Percentiles rank a stretch among this genome's conserved stretches.
Evolutionary conservation across 2,113 vertebrate genomes (phyloP).

Genomic region (Elephantulus edwardii): DNA sequence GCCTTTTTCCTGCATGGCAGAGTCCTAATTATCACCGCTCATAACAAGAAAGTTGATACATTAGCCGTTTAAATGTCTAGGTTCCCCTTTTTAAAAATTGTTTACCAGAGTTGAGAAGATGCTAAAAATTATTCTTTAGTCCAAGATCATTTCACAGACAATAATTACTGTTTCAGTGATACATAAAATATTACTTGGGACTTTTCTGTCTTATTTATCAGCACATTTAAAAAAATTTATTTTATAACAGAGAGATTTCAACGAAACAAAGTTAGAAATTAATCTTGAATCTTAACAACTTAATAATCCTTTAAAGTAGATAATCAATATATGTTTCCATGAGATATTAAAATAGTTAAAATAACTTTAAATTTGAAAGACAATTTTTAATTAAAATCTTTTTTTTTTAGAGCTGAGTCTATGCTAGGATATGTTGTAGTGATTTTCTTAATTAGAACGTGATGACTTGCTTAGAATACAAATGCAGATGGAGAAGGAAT

Average conservation of each 20-base stretch:
- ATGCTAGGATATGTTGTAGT: background rate
- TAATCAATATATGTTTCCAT: background rate
- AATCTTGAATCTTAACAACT: slow-evolving; percentile 9
- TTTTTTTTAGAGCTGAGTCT: background rate
- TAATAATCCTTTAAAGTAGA: slow-evolving; percentile 14
- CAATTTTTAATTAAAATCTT: background rate
- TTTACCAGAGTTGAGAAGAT: slow-evolving; percentile 29
- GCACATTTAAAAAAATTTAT: background rate
- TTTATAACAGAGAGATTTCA: background rate
- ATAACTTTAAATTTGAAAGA: slow-evolving; percentile 9
- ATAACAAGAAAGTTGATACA: background rate
- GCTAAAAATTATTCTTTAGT: slow-evolving; percentile 19
- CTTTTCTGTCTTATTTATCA: background rate
- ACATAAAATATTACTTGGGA: background rate
- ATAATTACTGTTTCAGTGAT: background rate
- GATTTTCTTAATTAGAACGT: background rate
- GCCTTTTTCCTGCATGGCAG: slow-evolving; percentile 1
- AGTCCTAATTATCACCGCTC: slow-evolving; percentile 28
- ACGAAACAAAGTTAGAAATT: slow-evolving; percentile 22
- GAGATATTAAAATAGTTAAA: slow-evolving; percentile 43
- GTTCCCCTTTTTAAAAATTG: slow-evolving; percentile 27
- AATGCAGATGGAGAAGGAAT: slow-evolving; percentile 6
- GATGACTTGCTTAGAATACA: background rate
- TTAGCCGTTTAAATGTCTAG: background rate
- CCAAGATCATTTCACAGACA: background rate